Conservation (phyloP, 1,140 invertebrate species). For the Dinothrombium tinctorium region DNA sequence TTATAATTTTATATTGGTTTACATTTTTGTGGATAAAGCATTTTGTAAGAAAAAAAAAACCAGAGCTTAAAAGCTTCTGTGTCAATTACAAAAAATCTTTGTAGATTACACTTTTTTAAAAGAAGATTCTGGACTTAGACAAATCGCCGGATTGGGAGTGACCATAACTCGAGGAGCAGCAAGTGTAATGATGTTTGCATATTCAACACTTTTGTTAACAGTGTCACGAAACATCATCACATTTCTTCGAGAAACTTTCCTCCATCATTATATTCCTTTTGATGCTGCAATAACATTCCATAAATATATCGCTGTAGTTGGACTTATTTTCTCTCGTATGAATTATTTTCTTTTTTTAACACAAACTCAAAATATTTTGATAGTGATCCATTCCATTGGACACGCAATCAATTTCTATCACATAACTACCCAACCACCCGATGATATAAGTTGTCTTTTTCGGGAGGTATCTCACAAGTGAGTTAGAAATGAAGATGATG, state of each 20-base stretch:
- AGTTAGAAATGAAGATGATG: slow-evolving; percentile 13
- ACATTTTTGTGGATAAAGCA: slow-evolving; percentile 29
- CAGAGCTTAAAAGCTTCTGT: slow-evolving; percentile 3
- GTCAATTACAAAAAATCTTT: too few relatives aligned
- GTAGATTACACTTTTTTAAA: slow-evolving; percentile 27
- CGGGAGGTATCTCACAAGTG: slow-evolving; percentile 29
- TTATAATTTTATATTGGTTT: slow-evolving; percentile 27
- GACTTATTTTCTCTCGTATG: slow-evolving; percentile 27
- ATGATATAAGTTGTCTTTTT: slow-evolving; percentile 33
- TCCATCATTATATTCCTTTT: slow-evolving; percentile 30
- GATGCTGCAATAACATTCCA: slow-evolving; percentile 30
- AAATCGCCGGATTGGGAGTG: slow-evolving; percentile 29
- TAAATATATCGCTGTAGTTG: slow-evolving; percentile 30
- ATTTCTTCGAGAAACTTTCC: slow-evolving; percentile 25
- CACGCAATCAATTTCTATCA: slow-evolving; percentile 36
- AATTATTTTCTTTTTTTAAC: slow-evolving; percentile 1
- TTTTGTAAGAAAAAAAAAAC: slow-evolving; percentile 24
- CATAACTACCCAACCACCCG: slow-evolving; percentile 31
- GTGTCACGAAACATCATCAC: slow-evolving; percentile 32
- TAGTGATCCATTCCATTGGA: slow-evolving; percentile 29
- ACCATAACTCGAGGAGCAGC: slow-evolving; percentile 31
- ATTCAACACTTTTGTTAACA: slow-evolving; percentile 28
- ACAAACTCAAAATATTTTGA: slow-evolving; percentile 1
- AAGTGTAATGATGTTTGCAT: slow-evolving; percentile 33
- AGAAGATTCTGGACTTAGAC: slow-evolving; percentile 27